These are phyloP conservation scores for Anhinga anhinga DNA, from an alignment of 2,113 vertebrate species.

Conservation along the genomic window DNA sequence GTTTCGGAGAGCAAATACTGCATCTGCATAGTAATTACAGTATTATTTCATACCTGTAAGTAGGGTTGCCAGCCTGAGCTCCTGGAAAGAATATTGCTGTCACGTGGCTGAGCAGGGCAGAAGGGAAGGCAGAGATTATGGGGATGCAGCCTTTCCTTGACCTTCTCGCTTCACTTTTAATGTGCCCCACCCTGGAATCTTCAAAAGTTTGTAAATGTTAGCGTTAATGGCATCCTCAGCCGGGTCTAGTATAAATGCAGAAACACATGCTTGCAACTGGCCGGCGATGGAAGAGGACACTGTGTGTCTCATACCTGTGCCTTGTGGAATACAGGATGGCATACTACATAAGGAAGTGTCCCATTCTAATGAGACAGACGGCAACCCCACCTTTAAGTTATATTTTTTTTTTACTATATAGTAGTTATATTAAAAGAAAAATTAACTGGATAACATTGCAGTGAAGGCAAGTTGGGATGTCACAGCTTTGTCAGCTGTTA, in stretches of 20 bases:
- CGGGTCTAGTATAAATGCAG: not conserved
- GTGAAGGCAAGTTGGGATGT: slow-evolving; percentile 70
- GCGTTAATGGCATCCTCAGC: not conserved
- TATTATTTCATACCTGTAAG: slow-evolving; percentile 80
- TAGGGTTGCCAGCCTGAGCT: slow-evolving; percentile 76
- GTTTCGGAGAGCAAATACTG: slow-evolving; percentile 71
- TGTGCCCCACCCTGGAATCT: slow-evolving; percentile 57
- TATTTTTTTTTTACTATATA: slow-evolving; percentile 54
- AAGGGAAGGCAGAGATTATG: not conserved
- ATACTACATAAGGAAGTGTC: not conserved
- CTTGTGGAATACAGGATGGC: slow-evolving; percentile 44
- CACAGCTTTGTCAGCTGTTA: slow-evolving; percentile 63
- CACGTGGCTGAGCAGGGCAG: slow-evolving; percentile 36
- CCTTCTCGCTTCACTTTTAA: slow-evolving; percentile 21
- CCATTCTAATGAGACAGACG: slow-evolving; percentile 25
- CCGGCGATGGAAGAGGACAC: slow-evolving; percentile 46
- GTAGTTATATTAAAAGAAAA: slow-evolving; percentile 65
- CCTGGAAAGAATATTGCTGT: slow-evolving; percentile 49
- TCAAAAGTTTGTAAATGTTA: not conserved
- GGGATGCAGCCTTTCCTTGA: slow-evolving; percentile 20
- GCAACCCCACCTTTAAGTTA: slow-evolving; percentile 75
- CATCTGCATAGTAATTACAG: slow-evolving; percentile 74
- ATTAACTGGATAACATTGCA: slow-evolving; percentile 78
- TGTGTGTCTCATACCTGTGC: slow-evolving; percentile 62
- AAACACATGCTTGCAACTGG: slow-evolving; percentile 37